Evolutionary conservation across 1,140 invertebrate genomes (phyloP).

Genomic region (Triops longicaudatus): DNA sequence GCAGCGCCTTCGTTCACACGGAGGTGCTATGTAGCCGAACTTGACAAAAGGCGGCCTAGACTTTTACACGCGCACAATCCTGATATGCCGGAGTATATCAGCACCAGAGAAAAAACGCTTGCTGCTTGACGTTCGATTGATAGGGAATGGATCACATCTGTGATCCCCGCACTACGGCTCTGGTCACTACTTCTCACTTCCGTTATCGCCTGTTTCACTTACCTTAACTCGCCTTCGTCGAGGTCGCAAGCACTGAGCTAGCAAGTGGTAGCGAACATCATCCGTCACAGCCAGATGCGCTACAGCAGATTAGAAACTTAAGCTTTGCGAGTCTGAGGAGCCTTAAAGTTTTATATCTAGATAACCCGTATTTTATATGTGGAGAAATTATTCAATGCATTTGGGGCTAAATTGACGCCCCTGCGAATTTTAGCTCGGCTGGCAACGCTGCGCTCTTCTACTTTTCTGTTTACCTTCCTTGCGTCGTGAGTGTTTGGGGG

Average conservation of each 20-base stretch:
- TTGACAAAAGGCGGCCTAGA: no score
- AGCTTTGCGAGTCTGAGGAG: neutral
- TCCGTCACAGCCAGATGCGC: neutral
- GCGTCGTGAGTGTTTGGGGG: neutral
- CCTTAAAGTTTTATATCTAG: no score
- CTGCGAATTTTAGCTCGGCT: neutral
- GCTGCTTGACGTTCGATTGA: neutral
- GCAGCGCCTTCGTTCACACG: neutral
- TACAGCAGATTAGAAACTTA: neutral
- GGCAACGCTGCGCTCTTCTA: conserved; percentile 1
- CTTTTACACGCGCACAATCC: neutral
- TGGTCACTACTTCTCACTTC: neutral
- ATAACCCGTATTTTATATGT: no score
- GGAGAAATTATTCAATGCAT: neutral
- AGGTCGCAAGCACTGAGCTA: conserved; percentile 1
- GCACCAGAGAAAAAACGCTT: neutral
- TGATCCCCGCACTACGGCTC: neutral
- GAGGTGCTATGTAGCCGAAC: neutral
- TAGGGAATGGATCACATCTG: neutral
- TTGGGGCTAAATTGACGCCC: neutral
- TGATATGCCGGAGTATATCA: neutral
- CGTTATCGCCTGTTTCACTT: neutral
- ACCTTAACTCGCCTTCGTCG: neutral
- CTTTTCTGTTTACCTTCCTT: conserved; percentile 2
- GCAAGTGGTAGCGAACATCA: neutral